Evolutionary conservation across 1,140 invertebrate species (phyloP), one percentile per base, ranked within the genome.

Genomic region (Diploscapter pachys): DNA sequence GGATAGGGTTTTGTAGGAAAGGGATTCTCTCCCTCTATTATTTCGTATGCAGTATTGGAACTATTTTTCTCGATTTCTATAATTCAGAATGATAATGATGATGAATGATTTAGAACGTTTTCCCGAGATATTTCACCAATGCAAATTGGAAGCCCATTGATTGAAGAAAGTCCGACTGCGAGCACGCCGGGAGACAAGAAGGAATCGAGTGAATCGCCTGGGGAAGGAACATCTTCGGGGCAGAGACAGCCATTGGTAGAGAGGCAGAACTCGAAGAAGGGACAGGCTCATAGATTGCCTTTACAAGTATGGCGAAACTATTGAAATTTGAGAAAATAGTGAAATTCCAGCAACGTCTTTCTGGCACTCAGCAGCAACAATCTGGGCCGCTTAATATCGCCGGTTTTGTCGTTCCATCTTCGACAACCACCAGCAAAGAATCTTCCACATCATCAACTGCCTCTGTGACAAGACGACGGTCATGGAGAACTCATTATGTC

Each of bases 191-290:
- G 31, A 31, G 31, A 31, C 31, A 31, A 31, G 31, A 31, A 31
- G 57, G 57, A 59, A 59, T 59, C 9, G 9, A 31, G 31, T 31
- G 57, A 59, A 59, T 31, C 57, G 57, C 57, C 9, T 11, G 9
- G 9, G 57, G 31, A 65, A 65, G 63, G 8, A 65, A 31, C 63
- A 9, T 50, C 31, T 65, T 50, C 63, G 31, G 5, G 2, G 66
- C 6, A 68, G 57, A 59, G 57, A 59, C 57, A 11, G 57, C 66
- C 66, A 55, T 2, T 68, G 5, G 66, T 2, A 31, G 66, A 68
- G 52, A 68, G 66, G 51, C 6, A 68, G 66, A 68, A 68, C 2
- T 68, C 66, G 9, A n/a, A 55, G 49, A 68, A 68, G 66, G 66
- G 57, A 9, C 53, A 68, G 57, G 2, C 1, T 2, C 31, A 11